Evolutionary conservation across 2,888 invertebrate genomes (phyloP).

Genomic region (Drosophila tripunctata): DNA sequence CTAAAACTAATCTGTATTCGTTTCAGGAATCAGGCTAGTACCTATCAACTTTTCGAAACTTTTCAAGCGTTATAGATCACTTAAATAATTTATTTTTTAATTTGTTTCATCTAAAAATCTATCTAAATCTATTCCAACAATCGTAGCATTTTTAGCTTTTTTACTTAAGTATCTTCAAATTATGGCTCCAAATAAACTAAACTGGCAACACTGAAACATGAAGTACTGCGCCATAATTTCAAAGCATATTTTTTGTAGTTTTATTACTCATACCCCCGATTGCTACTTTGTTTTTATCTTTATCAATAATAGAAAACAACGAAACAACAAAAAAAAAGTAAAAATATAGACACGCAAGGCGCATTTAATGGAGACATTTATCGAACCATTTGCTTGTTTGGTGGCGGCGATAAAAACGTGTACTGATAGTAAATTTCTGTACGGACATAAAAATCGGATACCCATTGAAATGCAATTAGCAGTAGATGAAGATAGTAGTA

Average conservation of each 20-base stretch:
- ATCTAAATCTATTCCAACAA: no score
- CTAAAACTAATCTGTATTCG: no score
- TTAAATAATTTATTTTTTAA: no score
- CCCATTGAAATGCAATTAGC: slow-evolving; percentile 59
- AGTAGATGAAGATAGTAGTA: no score
- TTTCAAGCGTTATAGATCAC: no score
- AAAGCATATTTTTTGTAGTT: slow-evolving; percentile 20
- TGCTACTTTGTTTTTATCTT: slow-evolving; percentile 37
- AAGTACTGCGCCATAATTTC: slow-evolving; percentile 12
- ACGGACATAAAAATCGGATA: slow-evolving; percentile 47
- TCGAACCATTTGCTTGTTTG: slow-evolving; percentile 46
- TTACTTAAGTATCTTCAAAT: no score
- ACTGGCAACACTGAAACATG: no score
- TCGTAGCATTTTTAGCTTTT: no score
- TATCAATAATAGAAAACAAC: slow-evolving; percentile 58
- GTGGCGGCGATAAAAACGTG: slow-evolving; percentile 46
- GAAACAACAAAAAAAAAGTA: neutral
- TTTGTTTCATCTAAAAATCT: no score
- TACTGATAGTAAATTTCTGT: slow-evolving; percentile 55
- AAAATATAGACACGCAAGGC: slow-evolving; percentile 35
- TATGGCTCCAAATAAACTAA: no score
- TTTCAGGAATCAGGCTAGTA: no score
- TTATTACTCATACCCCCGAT: slow-evolving; percentile 49
- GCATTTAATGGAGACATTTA: slow-evolving; percentile 68
- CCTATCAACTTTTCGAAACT: no score